A percentile compares a stretch with the other conserved stretches of the same genome.
These are phyloP conservation scores for Drosophila percnosoma DNA, from an alignment of 2,888 invertebrate genomes.

Conservation along the genomic window DNA sequence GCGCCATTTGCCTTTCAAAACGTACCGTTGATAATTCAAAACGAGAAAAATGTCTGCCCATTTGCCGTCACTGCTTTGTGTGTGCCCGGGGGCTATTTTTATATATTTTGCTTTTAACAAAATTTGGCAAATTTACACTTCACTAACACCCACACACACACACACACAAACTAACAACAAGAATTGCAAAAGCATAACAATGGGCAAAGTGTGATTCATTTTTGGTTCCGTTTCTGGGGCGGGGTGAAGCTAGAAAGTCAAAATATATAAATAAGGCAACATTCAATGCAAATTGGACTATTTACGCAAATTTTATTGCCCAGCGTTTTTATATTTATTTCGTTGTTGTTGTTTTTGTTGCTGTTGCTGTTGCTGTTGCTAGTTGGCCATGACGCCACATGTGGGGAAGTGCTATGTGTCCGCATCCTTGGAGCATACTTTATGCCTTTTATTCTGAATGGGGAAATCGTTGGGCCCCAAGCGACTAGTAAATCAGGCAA, in stretches of 20 bases:
- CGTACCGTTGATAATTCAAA: constrained; percentile 58
- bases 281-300: constrained; percentile 82
- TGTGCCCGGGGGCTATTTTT: constrained; percentile 27
- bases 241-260: constrained; percentile 29
- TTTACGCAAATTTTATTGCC: constrained; percentile 84
- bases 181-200: constrained; percentile 43
- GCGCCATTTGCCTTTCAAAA: constrained; percentile 54
- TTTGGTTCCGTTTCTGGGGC: constrained; percentile 17
- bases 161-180: constrained; percentile 24
- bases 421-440: constrained; percentile 56
- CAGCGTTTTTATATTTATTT: constrained; percentile 79
- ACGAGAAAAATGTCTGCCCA: constrained; percentile 35
- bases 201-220: constrained; percentile 63
- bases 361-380: constrained; percentile 45
- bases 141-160: constrained; percentile 32
- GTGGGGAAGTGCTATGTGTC: constrained; percentile 35
- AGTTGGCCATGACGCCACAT: constrained; percentile 48
- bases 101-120: constrained; percentile 60
- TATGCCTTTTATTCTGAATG: constrained; percentile 40
- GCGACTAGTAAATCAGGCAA: constrained; percentile 78
- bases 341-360: constrained; percentile 46
- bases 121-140: constrained; percentile 82
- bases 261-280: constrained; percentile 75
- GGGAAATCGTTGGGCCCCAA: constrained; percentile 51
- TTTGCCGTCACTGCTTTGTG: constrained; percentile 26